These are phyloP conservation scores for Pituophis catenifer DNA, from an alignment of 2,113 vertebrate species.

Conservation along the genomic window DNA sequence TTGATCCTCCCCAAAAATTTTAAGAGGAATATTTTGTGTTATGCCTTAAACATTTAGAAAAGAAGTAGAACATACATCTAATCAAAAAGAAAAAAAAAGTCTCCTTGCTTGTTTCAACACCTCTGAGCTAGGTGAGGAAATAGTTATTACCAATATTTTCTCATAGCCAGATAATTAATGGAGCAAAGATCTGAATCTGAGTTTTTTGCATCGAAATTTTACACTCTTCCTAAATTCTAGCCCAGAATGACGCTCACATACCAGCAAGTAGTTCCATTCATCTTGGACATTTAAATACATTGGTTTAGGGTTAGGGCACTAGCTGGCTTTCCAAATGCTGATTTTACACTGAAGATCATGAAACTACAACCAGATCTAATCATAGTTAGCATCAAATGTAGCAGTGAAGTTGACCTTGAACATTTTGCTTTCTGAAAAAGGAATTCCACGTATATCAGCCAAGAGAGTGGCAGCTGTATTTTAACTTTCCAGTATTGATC, in stretches of 20 bases:
- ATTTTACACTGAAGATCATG: neutral
- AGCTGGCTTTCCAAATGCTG: neutral
- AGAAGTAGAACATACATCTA: neutral
- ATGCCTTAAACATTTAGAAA: neutral
- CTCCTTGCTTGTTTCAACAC: neutral
- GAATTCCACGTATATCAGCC: neutral
- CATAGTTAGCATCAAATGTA: neutral
- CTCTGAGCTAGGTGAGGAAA: neutral
- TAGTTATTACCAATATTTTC: neutral
- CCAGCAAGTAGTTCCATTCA: neutral
- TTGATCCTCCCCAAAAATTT: neutral
- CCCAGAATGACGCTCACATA: neutral
- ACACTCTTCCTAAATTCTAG: neutral
- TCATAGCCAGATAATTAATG: neutral
- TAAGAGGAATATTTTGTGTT: neutral
- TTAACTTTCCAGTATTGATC: neutral
- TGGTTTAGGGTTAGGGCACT: too few relatives aligned
- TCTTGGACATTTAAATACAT: neutral
- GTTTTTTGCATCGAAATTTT: neutral
- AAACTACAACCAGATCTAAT: neutral
- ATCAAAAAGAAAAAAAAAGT: neutral
- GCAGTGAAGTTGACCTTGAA: neutral
- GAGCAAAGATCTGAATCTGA: neutral
- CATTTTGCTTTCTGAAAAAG: neutral
- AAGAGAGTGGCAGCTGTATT: neutral